Conservation (phyloP, 2,888 invertebrate species). For the Dicyrtoma fusca region DNA sequence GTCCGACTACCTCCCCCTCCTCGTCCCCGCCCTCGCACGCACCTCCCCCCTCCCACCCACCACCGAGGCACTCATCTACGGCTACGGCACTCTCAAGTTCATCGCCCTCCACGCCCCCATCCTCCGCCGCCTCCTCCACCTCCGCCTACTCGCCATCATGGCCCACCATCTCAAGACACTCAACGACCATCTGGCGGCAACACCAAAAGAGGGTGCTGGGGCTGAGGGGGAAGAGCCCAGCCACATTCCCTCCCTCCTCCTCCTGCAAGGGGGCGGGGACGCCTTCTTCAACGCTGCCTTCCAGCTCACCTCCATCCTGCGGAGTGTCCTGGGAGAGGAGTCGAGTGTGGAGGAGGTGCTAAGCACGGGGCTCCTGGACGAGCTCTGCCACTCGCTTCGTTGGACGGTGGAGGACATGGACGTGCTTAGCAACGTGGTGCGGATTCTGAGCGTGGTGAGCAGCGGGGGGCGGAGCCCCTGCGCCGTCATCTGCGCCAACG, state of each 20-base stretch:
- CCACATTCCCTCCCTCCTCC: too few species aligned
- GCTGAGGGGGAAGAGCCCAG: constrained; percentile 9
- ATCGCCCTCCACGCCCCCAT: constrained; percentile 50
- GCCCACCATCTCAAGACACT: constrained; percentile 51
- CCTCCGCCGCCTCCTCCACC: constrained; percentile 45
- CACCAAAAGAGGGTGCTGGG: not conserved
- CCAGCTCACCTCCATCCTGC: constrained; percentile 55
- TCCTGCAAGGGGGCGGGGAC: too few species aligned
- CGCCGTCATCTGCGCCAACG: constrained; percentile 46
- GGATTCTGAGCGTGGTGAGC: constrained; percentile 47
- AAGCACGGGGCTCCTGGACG: constrained; percentile 49
- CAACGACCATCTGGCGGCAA: constrained; percentile 42
- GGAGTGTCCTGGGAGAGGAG: constrained; percentile 54
- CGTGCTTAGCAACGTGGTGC: constrained; percentile 53
- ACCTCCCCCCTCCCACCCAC: constrained; percentile 53
- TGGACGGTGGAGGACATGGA: constrained; percentile 55
- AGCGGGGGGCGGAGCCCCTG: constrained; percentile 39
- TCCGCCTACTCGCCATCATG: constrained; percentile 51
- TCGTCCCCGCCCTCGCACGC: constrained; percentile 52
- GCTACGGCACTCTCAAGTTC: constrained; percentile 55
- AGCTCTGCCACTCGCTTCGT: constrained; percentile 49
- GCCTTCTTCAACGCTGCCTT: constrained; percentile 52
- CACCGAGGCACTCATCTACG: constrained; percentile 56
- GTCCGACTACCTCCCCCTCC: constrained; percentile 52
- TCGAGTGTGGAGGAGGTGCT: constrained; percentile 46